Conservation (phyloP, 2,797 vertebrate species). For the Myotis daubentonii region DNA sequence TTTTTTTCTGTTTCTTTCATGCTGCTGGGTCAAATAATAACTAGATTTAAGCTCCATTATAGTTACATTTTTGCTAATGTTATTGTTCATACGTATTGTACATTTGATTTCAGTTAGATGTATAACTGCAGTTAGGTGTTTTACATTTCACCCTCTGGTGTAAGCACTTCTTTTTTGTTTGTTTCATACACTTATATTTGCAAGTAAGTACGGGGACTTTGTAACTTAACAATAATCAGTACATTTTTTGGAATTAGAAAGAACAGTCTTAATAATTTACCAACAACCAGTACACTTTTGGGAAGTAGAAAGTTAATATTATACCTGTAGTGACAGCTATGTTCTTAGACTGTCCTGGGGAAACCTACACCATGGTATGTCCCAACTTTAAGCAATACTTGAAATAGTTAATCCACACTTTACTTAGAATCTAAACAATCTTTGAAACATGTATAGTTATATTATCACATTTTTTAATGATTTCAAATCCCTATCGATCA, state of each 20-base stretch:
- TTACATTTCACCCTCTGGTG: not conserved
- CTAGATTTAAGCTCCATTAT: not conserved
- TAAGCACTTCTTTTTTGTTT: not conserved
- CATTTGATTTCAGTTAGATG: not conserved
- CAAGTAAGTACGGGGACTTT: not conserved
- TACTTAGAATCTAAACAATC: not conserved
- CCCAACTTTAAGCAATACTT: not conserved
- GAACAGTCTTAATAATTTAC: not conserved
- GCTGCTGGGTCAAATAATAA: not conserved
- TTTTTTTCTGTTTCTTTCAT: constrained; percentile 32
- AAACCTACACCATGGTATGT: not conserved
- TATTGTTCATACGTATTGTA: not conserved
- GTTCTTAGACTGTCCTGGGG: not conserved
- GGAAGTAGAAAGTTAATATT: not conserved
- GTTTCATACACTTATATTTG: not conserved
- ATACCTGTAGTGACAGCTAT: not conserved
- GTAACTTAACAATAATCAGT: not conserved
- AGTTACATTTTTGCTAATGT: not conserved
- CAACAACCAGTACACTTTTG: not conserved
- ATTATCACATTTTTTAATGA: not conserved
- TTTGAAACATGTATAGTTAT: not conserved
- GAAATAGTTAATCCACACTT: not conserved
- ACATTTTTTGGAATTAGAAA: not conserved
- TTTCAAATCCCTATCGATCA: not conserved
- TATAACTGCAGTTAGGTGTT: not conserved